These are phyloP conservation scores for Petrocephalus microphthalmus DNA, from an alignment of 2,113 vertebrate species.

Conservation along the genomic window DNA sequence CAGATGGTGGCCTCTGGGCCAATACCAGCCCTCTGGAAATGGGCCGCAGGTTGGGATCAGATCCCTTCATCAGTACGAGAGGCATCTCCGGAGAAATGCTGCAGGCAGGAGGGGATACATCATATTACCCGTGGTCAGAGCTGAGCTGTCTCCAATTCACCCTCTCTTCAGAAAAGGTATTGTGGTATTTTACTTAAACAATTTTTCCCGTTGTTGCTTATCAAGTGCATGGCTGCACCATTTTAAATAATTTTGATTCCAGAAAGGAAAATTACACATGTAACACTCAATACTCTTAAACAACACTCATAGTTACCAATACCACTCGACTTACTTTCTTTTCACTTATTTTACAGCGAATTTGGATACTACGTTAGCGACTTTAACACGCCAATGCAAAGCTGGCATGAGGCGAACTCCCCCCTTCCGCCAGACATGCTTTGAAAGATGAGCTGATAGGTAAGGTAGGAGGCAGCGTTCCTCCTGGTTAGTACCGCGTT, in stretches of 20 bases:
- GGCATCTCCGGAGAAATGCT: slow-evolving; percentile 17
- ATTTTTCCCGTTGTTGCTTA: not conserved
- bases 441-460: not conserved
- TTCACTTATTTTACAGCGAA: not conserved
- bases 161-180: not conserved
- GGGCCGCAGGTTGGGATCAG: slow-evolving; percentile 3
- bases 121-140: not conserved
- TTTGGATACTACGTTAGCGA: not conserved
- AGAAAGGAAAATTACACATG: not conserved
- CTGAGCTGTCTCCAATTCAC: not conserved
- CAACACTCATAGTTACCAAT: not conserved
- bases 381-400: not conserved
- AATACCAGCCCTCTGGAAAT: slow-evolving; percentile 28
- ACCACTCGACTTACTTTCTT: not conserved
- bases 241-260: not conserved
- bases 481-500: not conserved
- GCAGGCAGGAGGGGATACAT: no score
- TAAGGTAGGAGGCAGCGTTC: not conserved
- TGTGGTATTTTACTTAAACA: not conserved
- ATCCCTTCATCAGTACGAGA: not conserved
- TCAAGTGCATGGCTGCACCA: not conserved
- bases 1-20: slow-evolving; percentile 2
- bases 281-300: not conserved
- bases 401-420: not conserved
- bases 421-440: not conserved